Conservation (phyloP, 2,113 vertebrate genomes). For the Cavia porcellus region DNA sequence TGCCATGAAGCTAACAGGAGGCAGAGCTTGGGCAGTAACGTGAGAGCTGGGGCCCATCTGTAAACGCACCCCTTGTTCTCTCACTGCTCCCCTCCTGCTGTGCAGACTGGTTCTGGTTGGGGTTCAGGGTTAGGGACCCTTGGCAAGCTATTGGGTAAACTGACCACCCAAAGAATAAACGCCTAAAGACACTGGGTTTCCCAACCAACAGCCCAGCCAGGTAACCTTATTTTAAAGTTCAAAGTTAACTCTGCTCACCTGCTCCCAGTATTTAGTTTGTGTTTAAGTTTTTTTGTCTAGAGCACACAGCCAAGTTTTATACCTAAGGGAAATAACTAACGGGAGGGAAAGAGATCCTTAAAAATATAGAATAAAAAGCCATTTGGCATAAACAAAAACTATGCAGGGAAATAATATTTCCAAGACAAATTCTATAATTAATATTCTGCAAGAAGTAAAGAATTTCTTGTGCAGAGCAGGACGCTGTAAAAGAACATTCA, state of each 20-base stretch:
- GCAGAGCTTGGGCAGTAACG: background rate
- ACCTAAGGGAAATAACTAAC: background rate
- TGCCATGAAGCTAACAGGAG: background rate
- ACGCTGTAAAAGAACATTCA: background rate
- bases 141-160: background rate
- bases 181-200: background rate
- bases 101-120: background rate
- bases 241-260: background rate
- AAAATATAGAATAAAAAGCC: background rate
- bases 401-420: background rate
- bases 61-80: background rate
- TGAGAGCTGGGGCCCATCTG: background rate
- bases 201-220: background rate
- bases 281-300: background rate
- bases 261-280: background rate
- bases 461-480: background rate
- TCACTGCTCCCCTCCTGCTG: background rate
- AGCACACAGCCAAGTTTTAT: constrained; percentile 15
- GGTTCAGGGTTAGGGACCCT: background rate
- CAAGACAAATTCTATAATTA: background rate
- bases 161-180: constrained; percentile 17
- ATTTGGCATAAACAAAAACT: constrained; percentile 39
- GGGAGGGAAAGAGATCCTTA: background rate
- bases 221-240: background rate
- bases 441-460: constrained; percentile 23